These are phyloP conservation scores for Eupithecia subfuscata DNA, from an alignment of 2,888 invertebrate genomes.

Conservation along the genomic window DNA sequence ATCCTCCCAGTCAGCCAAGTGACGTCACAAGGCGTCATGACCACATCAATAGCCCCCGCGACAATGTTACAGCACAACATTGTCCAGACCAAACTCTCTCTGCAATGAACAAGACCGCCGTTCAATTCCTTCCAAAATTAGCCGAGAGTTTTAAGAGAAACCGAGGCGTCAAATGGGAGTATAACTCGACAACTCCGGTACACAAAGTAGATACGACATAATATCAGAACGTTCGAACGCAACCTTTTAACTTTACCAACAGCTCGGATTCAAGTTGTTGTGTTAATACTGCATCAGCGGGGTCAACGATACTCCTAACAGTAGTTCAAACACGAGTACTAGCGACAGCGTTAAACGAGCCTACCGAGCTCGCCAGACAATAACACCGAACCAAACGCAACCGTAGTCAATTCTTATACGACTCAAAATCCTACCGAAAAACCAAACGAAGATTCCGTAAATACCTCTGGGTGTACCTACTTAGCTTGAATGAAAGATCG, in stretches of 20 bases:
- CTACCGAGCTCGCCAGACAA: conserved; percentile 10
- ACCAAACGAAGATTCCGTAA: no score
- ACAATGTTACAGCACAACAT: conserved; percentile 56
- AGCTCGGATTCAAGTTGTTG: no score
- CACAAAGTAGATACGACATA: conserved; percentile 68
- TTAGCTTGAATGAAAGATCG: conserved; percentile 69
- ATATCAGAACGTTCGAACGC: conserved; percentile 69
- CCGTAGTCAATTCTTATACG: no score
- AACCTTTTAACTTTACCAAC: conserved; percentile 58
- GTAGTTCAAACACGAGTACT: no score
- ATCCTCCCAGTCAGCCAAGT: conserved; percentile 37
- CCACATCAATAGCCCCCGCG: conserved; percentile 38
- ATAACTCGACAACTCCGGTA: conserved; percentile 59
- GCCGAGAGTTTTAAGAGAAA: conserved; percentile 66
- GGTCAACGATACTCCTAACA: no score
- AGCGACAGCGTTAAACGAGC: no score
- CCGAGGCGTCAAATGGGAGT: conserved; percentile 65
- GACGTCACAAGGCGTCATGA: conserved; percentile 15
- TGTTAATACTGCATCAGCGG: no score
- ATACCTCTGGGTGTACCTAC: no score
- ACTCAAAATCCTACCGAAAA: no score
- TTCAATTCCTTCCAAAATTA: conserved; percentile 66
- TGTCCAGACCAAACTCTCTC: conserved; percentile 70
- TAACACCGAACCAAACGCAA: no score
- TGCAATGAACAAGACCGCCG: conserved; percentile 56